phyloP scores from a whole-genome alignment of 2,113 vertebrate genomes.

The Podarcis muralis region DNA sequence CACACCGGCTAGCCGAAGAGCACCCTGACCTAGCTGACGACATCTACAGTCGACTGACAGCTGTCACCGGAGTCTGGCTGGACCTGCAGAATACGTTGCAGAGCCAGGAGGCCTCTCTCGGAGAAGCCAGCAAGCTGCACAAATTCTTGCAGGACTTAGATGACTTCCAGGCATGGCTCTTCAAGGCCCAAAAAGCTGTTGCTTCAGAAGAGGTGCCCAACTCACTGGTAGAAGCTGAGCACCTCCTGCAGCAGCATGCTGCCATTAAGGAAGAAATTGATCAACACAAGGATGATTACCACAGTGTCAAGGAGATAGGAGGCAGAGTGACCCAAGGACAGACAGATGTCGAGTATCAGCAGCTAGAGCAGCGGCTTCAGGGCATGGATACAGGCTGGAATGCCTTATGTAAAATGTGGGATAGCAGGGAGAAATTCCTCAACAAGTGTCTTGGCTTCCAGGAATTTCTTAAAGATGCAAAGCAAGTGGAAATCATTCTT shows the following conservation, averaged over 20 bases:
- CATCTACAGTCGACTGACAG: conserved; percentile 72
- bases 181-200: conserved; percentile 87
- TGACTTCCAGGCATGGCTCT: conserved; percentile 94
- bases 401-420: conserved; percentile 89
- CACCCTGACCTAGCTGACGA: conserved; percentile 82
- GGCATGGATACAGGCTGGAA: conserved; percentile 88
- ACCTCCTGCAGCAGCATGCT: conserved; percentile 82
- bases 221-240: conserved; percentile 86
- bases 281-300: conserved; percentile 79
- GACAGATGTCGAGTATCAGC: conserved; percentile 88
- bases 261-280: conserved; percentile 80
- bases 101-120: conserved; percentile 84
- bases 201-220: conserved; percentile 86
- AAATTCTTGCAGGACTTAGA: conserved; percentile 93
- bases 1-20: conserved; percentile 77
- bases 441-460: conserved; percentile 88
- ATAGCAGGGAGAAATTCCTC: conserved; percentile 83
- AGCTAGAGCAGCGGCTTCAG: conserved; percentile 84
- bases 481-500: conserved; percentile 88
- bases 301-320: conserved; percentile 77
- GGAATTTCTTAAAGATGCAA: conserved; percentile 90
- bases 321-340: conserved; percentile 81
- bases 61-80: conserved; percentile 80
- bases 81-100: conserved; percentile 81
- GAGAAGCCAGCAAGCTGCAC: conserved; percentile 94